Percentiles rank a stretch among this genome's conserved stretches.
Evolutionary conservation across 1,140 invertebrate genomes (phyloP).

Genomic region (Nasonia longicornis): DNA sequence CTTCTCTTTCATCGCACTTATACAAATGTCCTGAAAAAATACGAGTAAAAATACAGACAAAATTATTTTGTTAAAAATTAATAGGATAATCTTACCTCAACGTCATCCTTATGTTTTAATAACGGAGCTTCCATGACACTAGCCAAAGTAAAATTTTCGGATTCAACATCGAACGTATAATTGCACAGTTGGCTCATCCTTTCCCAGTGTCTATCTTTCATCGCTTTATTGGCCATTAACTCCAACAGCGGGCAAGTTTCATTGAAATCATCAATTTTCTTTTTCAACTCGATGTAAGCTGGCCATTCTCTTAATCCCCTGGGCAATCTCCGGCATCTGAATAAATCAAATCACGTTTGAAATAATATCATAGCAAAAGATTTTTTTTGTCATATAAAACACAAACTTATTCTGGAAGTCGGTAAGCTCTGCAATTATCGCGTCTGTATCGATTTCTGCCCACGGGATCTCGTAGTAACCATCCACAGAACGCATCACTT

Average conservation of each 20-base stretch:
- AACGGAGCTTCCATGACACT: conserved; percentile 88
- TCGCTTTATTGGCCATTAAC: conserved; percentile 90
- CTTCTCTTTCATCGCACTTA: conserved; percentile 90
- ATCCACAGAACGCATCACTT: conserved; percentile 86
- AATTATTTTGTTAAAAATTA: neutral
- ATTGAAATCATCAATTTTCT: conserved; percentile 91
- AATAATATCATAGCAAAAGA: neutral
- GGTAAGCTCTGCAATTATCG: conserved; percentile 81
- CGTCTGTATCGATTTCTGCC: conserved; percentile 86
- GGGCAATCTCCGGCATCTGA: conserved; percentile 82
- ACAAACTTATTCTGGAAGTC: conserved; percentile 85
- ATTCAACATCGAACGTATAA: conserved; percentile 83
- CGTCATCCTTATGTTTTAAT: conserved; percentile 86
- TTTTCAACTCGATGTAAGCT: conserved; percentile 87
- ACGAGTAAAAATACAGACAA: neutral
- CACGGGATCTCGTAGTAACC: conserved; percentile 88
- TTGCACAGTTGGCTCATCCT: conserved; percentile 79
- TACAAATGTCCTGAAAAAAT: conserved; percentile 81
- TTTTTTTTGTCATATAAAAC: neutral
- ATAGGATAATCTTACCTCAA: conserved; percentile 74
- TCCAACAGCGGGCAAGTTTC: conserved; percentile 88
- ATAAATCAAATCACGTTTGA: conserved; percentile 1
- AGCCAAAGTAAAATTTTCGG: conserved; percentile 81
- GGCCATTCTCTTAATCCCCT: conserved; percentile 90
- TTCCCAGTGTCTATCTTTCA: conserved; percentile 91